A percentile compares a stretch with the other conserved stretches of the same genome.
Evolutionary conservation across 53 echinoderm and acorn worm species (phyloP).

Genomic region (Astropecten irregularis): DNA sequence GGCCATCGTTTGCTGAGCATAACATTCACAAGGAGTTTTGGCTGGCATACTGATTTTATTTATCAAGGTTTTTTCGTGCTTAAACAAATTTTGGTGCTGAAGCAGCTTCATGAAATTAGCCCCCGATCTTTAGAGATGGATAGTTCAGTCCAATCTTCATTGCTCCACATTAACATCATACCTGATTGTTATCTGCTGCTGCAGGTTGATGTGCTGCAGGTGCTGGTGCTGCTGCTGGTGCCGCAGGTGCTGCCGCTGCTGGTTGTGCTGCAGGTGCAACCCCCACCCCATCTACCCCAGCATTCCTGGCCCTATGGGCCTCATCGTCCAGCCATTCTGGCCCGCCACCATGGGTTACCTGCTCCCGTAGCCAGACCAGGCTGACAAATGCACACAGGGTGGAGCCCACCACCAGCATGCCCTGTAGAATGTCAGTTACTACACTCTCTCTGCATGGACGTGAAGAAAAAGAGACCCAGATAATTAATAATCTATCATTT

Average conservation of each 20-base stretch:
- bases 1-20: no score
- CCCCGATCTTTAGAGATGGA: no score
- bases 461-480: background rate
- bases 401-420: conserved; percentile 91
- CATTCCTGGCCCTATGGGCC: conserved; percentile 54
- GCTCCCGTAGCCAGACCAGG: conserved; percentile 91
- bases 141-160: no score
- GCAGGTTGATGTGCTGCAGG: conserved; percentile 62
- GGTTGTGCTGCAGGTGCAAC: conserved; percentile 40
- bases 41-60: no score
- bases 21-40: no score
- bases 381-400: conserved; percentile 97
- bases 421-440: conserved; percentile 88
- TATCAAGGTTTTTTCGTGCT: no score
- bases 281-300: conserved; percentile 27
- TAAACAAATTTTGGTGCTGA: no score
- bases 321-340: conserved; percentile 93
- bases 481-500: no score
- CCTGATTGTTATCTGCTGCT: conserved; percentile 25
- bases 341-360: conserved; percentile 94
- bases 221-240: conserved; percentile 33
- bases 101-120: no score
- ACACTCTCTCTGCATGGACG: conserved; percentile 71
- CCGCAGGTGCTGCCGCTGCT: conserved; percentile 6
- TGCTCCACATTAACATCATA: no score